phyloP scores from a whole-genome alignment of 1,140 invertebrate species.

The Zaprionus tsacasi region DNA sequence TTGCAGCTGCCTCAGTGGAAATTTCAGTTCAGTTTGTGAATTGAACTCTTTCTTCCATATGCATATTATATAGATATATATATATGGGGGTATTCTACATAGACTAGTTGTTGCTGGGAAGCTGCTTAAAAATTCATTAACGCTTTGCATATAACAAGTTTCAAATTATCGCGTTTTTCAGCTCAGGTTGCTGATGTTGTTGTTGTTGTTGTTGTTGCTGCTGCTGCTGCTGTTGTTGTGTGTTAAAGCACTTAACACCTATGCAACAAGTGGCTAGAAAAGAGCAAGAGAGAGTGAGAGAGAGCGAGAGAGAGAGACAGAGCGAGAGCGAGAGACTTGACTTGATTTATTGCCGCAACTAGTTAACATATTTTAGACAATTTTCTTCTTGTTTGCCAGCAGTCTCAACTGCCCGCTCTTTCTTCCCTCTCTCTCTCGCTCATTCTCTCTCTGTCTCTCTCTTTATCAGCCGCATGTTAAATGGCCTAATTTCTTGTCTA shows the following conservation, averaged over 20 bases:
- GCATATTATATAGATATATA: constrained; percentile 20
- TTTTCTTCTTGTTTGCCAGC: constrained; percentile 23
- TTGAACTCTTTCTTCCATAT: constrained; percentile 47
- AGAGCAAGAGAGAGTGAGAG: background rate
- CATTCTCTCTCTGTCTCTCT: background rate
- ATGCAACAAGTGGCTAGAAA: constrained; percentile 17
- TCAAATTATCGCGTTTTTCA: constrained; percentile 65
- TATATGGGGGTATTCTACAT: constrained; percentile 28
- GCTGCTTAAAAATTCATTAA: constrained; percentile 79
- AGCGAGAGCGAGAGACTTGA: constrained; percentile 28
- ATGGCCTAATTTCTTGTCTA: constrained; percentile 71
- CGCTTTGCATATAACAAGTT: constrained; percentile 74
- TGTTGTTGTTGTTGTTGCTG: background rate
- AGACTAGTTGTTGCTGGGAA: constrained; percentile 12
- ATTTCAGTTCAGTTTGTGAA: constrained; percentile 49
- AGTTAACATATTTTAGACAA: constrained; percentile 57
- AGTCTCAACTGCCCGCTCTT: background rate
- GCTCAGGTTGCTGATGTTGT: constrained; percentile 25
- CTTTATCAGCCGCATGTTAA: constrained; percentile 67
- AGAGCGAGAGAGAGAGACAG: constrained; percentile 22
- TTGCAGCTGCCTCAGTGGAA: constrained; percentile 52
- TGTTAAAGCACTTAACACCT: constrained; percentile 57
- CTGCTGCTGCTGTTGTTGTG: constrained; percentile 55
- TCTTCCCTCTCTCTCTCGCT: background rate
- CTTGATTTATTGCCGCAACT: constrained; percentile 51